These are phyloP conservation scores for Osmerus mordax DNA, from an alignment of 2,113 vertebrate species.

Conservation along the genomic window DNA sequence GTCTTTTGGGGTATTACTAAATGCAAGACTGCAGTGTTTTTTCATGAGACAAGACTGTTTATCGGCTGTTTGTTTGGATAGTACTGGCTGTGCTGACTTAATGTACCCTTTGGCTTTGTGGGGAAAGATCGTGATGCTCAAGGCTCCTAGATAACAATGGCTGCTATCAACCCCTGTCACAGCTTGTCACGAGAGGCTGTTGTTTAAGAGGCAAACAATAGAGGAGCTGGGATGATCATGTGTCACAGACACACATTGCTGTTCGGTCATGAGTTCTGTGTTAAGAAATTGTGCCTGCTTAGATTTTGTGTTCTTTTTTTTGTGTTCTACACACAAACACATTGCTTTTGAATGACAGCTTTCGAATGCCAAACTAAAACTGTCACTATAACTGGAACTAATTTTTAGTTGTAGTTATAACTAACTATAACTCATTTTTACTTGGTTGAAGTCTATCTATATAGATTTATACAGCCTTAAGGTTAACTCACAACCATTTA, in stretches of 20 bases:
- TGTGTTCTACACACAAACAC: too few relatives aligned
- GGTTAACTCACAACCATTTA: too few relatives aligned
- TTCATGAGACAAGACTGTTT: neutral
- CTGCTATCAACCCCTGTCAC: neutral
- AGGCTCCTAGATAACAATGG: conserved; percentile 14
- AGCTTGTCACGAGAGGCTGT: neutral
- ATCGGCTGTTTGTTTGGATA: neutral
- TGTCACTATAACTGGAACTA: too few relatives aligned
- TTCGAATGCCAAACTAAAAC: too few relatives aligned
- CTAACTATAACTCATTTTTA: too few relatives aligned
- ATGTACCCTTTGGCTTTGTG: neutral
- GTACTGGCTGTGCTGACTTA: neutral
- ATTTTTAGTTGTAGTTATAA: too few relatives aligned
- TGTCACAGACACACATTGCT: neutral
- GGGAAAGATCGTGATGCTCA: conserved; percentile 7
- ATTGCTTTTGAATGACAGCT: too few relatives aligned
- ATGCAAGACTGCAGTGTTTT: neutral
- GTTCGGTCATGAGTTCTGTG: neutral
- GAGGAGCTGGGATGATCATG: conserved; percentile 5
- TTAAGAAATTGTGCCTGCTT: too few relatives aligned
- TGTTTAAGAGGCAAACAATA: conserved; percentile 13
- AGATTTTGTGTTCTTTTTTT: too few relatives aligned
- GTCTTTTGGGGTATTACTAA: neutral
- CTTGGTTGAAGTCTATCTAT: too few relatives aligned
- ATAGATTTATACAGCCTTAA: too few relatives aligned